Conservation (phyloP, 1,140 invertebrate species). For the Drosophila nigromelanica region DNA sequence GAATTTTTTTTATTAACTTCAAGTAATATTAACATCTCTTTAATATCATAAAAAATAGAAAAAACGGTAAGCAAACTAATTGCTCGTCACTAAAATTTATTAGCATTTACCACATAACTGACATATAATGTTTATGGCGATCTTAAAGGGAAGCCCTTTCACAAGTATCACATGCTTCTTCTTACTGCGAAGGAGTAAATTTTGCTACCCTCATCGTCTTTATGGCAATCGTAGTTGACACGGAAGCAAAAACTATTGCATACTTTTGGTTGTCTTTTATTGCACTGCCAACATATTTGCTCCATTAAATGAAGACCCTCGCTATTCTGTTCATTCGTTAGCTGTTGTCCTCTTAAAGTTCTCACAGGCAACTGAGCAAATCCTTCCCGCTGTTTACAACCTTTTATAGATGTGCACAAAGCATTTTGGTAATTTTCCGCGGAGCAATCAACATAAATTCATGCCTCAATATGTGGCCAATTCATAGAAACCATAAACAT, state of each 20-base stretch:
- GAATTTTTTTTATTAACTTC: too few species aligned
- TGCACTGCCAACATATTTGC: constrained; percentile 5
- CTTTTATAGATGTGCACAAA: constrained; percentile 15
- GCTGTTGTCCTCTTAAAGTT: neutral
- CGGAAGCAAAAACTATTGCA: constrained; percentile 11
- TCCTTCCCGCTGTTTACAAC: constrained; percentile 34
- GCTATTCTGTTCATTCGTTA: constrained; percentile 3
- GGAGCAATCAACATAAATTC: constrained; percentile 60
- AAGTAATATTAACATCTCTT: too few species aligned
- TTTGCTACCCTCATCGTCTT: neutral
- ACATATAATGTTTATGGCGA: neutral
- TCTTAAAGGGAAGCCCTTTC: too few species aligned
- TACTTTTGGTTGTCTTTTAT: constrained; percentile 20
- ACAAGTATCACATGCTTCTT: neutral
- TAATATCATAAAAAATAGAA: neutral
- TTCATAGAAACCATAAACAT: constrained; percentile 56
- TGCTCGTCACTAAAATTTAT: constrained; percentile 1
- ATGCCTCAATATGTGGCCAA: constrained; percentile 29
- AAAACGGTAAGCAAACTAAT: constrained; percentile 23
- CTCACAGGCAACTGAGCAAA: constrained; percentile 33
- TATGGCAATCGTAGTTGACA: constrained; percentile 4
- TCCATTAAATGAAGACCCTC: neutral
- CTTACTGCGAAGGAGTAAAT: neutral
- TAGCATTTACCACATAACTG: neutral
- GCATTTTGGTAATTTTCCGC: constrained; percentile 27